Conservation (phyloP, 1,140 invertebrate species). For the Caerostris darwini region DNA sequence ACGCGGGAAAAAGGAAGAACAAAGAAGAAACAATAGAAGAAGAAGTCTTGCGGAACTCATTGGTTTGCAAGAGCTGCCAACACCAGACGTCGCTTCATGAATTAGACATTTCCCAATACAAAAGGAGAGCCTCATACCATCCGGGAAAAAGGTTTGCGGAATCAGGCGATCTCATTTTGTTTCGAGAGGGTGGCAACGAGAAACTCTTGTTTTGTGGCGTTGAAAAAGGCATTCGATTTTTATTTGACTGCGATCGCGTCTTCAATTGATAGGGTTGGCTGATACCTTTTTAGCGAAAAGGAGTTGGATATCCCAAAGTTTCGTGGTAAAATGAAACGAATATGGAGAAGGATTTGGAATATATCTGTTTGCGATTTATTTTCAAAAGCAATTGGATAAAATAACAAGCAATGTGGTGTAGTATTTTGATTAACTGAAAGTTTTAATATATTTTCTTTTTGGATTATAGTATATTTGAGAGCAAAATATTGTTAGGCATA, state of each 20-base stretch:
- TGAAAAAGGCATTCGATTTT: neutral
- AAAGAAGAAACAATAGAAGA: neutral
- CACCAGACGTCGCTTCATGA: constrained; percentile 59
- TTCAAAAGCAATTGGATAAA: no score
- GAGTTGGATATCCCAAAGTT: neutral
- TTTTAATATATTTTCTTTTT: no score
- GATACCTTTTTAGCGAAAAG: neutral
- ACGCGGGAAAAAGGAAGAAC: neutral
- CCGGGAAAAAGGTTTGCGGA: neutral
- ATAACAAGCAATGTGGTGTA: no score
- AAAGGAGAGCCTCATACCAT: neutral
- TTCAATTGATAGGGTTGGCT: neutral
- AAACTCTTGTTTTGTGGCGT: neutral
- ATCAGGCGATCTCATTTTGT: neutral
- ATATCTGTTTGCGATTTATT: no score
- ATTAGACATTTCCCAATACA: constrained; percentile 63
- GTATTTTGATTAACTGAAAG: no score
- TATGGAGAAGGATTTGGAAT: no score
- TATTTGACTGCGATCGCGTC: neutral
- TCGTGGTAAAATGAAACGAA: no score
- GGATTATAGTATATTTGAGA: no score
- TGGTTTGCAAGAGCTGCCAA: constrained; percentile 59
- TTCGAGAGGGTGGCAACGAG: neutral
- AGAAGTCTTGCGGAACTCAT: neutral
- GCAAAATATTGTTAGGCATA: no score